A percentile compares a stretch with the other conserved stretches of the same genome.
Evolutionary conservation across 2,888 invertebrate genomes (phyloP).

Genomic region (Oasisia sp.): DNA sequence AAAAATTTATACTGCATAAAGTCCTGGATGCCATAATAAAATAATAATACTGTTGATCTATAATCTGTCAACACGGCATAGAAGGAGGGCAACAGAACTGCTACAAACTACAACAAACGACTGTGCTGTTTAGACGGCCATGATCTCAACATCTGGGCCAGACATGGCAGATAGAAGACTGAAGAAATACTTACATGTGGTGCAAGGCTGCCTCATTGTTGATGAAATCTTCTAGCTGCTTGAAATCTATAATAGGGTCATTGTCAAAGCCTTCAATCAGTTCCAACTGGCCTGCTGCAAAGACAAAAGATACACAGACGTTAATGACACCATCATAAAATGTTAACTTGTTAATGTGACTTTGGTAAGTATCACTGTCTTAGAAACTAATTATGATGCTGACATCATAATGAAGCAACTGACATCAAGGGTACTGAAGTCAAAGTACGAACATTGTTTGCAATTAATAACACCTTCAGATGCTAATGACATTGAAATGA

Average conservation of each 20-base stretch:
- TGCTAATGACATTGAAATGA: neutral
- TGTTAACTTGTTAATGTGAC: too few species aligned
- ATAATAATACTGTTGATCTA: too few species aligned
- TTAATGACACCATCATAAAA: neutral
- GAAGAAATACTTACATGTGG: neutral
- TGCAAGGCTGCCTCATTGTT: neutral
- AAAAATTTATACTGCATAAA: too few species aligned
- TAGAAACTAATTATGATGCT: neutral
- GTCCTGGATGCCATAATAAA: too few species aligned
- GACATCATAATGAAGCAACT: neutral
- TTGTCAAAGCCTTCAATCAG: neutral
- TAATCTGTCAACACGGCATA: too few species aligned
- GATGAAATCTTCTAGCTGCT: slow-evolving; percentile 13
- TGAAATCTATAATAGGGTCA: slow-evolving; percentile 5
- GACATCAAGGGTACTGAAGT: neutral
- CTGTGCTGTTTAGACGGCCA: too few species aligned
- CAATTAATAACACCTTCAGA: neutral
- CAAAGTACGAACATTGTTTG: too few species aligned
- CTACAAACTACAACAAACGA: too few species aligned
- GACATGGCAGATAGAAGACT: too few species aligned
- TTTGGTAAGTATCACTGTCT: too few species aligned
- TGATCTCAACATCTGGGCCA: too few species aligned
- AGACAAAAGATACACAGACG: neutral
- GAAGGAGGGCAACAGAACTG: too few species aligned
- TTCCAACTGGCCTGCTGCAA: slow-evolving; percentile 6